Evolutionary conservation across 1,140 invertebrate species (phyloP), one percentile per base, ranked within the genome.

Genomic region (Drusus annulatus): DNA sequence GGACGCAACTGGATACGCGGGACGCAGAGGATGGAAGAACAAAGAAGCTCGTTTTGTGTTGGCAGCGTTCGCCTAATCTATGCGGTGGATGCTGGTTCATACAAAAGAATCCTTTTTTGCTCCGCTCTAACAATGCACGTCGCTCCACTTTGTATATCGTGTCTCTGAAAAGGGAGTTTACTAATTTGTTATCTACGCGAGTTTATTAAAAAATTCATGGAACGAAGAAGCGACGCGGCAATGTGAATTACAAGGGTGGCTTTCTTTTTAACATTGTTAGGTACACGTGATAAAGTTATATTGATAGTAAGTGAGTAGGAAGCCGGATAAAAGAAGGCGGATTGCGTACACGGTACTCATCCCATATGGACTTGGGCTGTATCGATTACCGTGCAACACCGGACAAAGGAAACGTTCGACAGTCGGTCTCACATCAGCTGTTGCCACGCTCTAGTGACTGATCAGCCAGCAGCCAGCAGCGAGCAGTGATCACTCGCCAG

Each of bases 391-490:
- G 28, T 21, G 13, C 54, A 45, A 60, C 25, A 63, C n/a, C 23
- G 19, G 71, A 75, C 71, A 75, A 58, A 75, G 71, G 71, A 75
- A 75, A 58, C 58, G 54, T 56, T 56, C 51, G 54, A 75, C 50
- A 73, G 25, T 75, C 71, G 52, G 81, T 71, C 65, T 75, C 81
- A 77, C 81, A 83, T 80, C 78, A 83, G 81, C 68, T 78, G 78
- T 25, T 74, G 79, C 45, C 76, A 68, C 62, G 81, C 81, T 83
- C 81, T 83, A 80, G 31, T 83, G 81, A 60, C 78, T 51, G 68
- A 81, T 45, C 76, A 58, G 63, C 75, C 28, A 60, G 23, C 25
- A 28, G n/a, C n/a, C n/a, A n/a, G n/a, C n/a, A n/a, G 63, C n/a
- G 21, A n/a, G 13, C 63, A 31, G 36, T 45, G 36, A 45, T 65